phyloP scores from a whole-genome alignment of 2,113 vertebrate species.

The Butorides virescens region DNA sequence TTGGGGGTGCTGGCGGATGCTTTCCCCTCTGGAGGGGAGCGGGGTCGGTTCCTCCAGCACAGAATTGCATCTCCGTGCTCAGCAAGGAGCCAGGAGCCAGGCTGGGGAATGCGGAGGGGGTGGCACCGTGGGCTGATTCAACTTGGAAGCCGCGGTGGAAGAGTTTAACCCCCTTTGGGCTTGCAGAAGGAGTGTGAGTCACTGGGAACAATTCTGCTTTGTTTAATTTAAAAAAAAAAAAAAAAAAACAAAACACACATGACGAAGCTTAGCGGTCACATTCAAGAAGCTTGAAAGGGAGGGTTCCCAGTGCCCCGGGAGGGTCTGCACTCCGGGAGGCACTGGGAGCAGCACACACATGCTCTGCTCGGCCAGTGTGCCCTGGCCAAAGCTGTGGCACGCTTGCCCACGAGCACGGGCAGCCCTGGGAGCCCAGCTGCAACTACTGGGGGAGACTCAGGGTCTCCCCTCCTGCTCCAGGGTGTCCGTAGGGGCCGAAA shows the following conservation, averaged over 20 bases:
- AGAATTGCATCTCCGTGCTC: not conserved
- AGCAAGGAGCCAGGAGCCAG: not conserved
- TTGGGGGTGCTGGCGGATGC: not conserved
- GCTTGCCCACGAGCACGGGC: accelerated
- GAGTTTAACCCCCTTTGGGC: not conserved
- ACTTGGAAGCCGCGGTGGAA: not conserved
- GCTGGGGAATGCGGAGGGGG: constrained; percentile 19
- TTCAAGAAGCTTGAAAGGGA: not conserved
- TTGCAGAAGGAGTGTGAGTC: not conserved
- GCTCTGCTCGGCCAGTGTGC: not conserved
- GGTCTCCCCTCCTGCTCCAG: constrained; percentile 49
- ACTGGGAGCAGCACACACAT: not conserved
- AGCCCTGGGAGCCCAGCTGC: not conserved
- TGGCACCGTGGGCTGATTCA: constrained; percentile 1
- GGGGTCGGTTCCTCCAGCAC: not conserved
- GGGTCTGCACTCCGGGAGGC: not conserved
- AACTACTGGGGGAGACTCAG: not conserved
- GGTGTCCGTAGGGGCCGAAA: constrained; percentile 83
- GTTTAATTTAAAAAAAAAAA: not conserved
- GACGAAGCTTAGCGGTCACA: not conserved
- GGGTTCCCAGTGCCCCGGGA: not conserved
- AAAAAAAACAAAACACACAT: accelerated
- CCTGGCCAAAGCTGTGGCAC: not conserved
- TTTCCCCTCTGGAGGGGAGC: not conserved
- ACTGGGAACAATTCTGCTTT: not conserved